Evolutionary conservation across 2,797 vertebrate species (phyloP), one percentile per base, ranked within the genome.

Genomic region (Sebastes goodei): DNA sequence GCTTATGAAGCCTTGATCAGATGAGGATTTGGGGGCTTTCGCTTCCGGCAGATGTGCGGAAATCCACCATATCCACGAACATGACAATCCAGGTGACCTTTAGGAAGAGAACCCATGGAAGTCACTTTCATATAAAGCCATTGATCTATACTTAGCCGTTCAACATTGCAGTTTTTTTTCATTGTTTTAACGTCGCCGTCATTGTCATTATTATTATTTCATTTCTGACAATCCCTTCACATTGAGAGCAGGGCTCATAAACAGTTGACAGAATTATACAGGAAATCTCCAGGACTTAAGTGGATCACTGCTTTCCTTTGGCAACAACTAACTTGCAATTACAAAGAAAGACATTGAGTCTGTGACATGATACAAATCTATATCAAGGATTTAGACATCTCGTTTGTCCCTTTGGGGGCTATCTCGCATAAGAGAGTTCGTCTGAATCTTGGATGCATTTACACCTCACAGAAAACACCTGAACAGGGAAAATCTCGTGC

Each of bases 81-180:
- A 65, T 80, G 82, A 85, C 86, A 71, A 87, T 89, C 87, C 71
- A 15, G 82, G 64, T 95, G 94, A 93, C 94, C 93, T 95, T 95
- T 94, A 80, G 56, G 68, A 80, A 35, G 27, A 70, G 57, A 83
- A 81, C 35, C n/a, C 6, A 49, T 20, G 42, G 71, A 88, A 89
- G 86, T 84, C 77, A 66, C 76, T 86, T 77, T 82, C 83, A 85
- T 86, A 86, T 80, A 65, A 87, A 88, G 69, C 62, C 67, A 91
- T 76, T 33, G 80, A 91, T 91, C 30, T 78, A 67, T 62, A 59
- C 62, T 67, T 17, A 14, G 61, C 17, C 64, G 79, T 78, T 52
- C 85, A 83, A 80, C 56, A 80, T 70, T 21, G 32, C 17, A 3
- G 2, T 59, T 10, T 59, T 52, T 55, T 27, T 27, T 27, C 55